Conservation (phyloP, 2,113 vertebrate species). For the Neolamprologus modestus region DNA sequence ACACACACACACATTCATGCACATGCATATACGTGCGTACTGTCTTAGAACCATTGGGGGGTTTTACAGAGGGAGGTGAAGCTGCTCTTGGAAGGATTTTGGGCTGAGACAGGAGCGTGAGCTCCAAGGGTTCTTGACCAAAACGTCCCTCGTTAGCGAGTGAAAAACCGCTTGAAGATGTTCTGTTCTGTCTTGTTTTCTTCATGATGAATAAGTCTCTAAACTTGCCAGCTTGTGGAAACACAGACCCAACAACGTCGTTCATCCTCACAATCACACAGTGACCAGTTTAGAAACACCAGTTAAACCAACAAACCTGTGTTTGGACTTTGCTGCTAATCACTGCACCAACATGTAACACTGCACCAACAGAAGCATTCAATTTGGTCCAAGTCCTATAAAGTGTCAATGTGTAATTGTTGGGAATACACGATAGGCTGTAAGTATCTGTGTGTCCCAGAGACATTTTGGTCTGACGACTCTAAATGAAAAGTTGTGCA, state of each 20-base stretch:
- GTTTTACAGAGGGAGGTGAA: accelerated
- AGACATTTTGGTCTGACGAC: background rate
- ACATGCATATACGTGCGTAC: background rate
- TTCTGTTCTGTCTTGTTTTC: background rate
- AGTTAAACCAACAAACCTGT: background rate
- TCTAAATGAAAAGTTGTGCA: background rate
- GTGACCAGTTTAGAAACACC: background rate
- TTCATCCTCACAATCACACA: background rate
- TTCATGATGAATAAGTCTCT: background rate
- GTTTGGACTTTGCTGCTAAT: background rate
- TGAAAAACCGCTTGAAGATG: accelerated
- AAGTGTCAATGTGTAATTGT: background rate
- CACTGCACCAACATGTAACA: background rate
- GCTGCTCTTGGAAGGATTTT: too few relatives aligned
- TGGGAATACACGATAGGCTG: background rate
- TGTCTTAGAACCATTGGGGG: background rate
- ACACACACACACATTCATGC: background rate
- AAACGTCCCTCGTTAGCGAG: background rate
- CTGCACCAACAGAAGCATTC: background rate
- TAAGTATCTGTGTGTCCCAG: accelerated
- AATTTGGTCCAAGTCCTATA: background rate
- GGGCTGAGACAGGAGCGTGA: background rate
- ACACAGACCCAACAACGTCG: background rate
- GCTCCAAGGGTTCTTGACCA: background rate
- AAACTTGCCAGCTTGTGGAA: accelerated